Evolutionary conservation across 2,797 vertebrate genomes (phyloP).

Genomic region (Acanthornis magna): DNA sequence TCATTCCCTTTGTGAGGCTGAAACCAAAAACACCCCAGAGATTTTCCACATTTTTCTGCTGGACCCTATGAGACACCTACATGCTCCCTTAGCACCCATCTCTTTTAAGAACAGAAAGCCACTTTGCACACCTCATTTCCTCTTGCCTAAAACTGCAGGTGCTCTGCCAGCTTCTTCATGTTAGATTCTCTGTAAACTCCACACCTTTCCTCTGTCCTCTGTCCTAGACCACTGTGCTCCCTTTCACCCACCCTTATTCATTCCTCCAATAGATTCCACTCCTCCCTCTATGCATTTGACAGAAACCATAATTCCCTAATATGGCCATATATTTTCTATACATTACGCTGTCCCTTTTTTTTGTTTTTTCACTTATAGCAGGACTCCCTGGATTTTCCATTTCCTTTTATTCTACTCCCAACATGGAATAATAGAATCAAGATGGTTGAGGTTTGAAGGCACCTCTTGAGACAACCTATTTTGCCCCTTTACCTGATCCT

Average conservation of each 20-base stretch:
- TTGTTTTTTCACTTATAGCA: neutral
- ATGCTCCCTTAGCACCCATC: neutral
- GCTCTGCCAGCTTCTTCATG: neutral
- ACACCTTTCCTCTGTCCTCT: neutral
- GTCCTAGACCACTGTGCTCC: neutral
- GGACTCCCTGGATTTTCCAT: neutral
- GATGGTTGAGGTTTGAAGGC: neutral
- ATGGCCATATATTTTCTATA: fast-evolving
- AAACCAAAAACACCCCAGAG: neutral
- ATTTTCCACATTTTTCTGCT: neutral
- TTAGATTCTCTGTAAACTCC: neutral
- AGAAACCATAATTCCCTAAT: neutral
- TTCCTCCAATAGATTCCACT: neutral
- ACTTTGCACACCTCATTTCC: neutral
- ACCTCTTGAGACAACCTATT: neutral
- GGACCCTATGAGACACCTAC: fast-evolving
- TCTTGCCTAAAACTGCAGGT: neutral
- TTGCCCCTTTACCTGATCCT: fast-evolving
- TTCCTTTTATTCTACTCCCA: neutral
- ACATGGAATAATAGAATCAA: neutral
- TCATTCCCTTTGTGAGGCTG: neutral
- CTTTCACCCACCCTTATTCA: neutral
- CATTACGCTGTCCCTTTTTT: neutral
- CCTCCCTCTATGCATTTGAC: neutral
- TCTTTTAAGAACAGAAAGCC: neutral